Percentiles rank a stretch among this genome's conserved stretches.
These are phyloP conservation scores for Bungarus multicinctus DNA, from an alignment of 2,113 vertebrate genomes.

Conservation along the genomic window DNA sequence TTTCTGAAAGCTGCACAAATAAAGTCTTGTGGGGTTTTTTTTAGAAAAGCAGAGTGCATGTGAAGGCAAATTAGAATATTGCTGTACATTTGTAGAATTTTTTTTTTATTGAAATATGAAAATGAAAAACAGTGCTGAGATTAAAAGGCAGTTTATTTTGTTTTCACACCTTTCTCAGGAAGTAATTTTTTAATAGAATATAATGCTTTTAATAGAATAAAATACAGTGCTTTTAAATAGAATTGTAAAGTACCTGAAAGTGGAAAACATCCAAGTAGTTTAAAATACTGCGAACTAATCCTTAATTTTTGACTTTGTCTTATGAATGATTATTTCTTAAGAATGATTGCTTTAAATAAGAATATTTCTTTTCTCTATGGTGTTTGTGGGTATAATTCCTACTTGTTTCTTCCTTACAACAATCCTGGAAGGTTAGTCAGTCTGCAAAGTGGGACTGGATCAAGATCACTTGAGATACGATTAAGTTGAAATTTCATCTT, in stretches of 20 bases:
- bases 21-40: background rate
- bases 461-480: background rate
- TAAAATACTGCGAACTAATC: background rate
- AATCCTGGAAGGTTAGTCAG: background rate
- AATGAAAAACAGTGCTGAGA: background rate
- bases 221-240: background rate
- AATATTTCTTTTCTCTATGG: background rate
- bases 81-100: background rate
- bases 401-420: background rate
- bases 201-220: background rate
- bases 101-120: background rate
- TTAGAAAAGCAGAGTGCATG: background rate
- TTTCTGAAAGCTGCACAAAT: background rate
- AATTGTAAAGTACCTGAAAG: background rate
- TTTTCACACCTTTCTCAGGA: background rate
- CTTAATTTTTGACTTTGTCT: background rate
- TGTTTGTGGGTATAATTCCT: background rate
- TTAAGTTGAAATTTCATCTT: background rate
- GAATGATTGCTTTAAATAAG: background rate
- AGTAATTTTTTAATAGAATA: background rate
- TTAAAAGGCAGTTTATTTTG: background rate
- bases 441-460: background rate
- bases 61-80: background rate
- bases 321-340: background rate
- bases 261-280: background rate